Conservation (phyloP, 2,113 vertebrate genomes). For the Limanda limanda region DNA sequence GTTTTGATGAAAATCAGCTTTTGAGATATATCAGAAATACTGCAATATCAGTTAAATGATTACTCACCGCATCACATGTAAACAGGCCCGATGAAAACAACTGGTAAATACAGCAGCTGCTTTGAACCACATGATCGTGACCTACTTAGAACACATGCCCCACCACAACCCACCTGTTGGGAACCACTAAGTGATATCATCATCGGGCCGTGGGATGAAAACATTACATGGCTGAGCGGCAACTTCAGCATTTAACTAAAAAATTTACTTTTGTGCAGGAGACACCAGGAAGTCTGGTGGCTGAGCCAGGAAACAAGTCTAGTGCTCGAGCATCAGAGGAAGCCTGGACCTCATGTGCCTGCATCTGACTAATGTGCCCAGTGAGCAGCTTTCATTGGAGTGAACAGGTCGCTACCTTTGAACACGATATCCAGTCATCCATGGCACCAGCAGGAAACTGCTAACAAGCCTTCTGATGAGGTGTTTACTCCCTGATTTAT, state of each 20-base stretch:
- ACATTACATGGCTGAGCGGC: not conserved
- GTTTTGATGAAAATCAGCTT: not conserved
- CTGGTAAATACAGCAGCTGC: not conserved
- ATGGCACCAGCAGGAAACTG: constrained; percentile 1
- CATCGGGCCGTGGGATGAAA: not conserved
- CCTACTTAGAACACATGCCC: constrained; percentile 4
- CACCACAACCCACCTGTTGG: not conserved
- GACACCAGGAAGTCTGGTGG: not conserved
- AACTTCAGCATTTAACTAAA: not conserved
- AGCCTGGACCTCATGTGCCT: not conserved
- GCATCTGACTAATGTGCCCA: not conserved
- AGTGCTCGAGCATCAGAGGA: not conserved
- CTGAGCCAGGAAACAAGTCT: not conserved
- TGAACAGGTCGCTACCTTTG: constrained; percentile 1
- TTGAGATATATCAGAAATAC: no score
- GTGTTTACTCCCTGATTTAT: constrained; percentile 3
- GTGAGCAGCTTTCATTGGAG: constrained; percentile 4
- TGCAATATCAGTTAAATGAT: no score
- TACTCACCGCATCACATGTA: no score
- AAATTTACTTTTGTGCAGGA: not conserved
- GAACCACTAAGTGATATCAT: constrained; percentile 19
- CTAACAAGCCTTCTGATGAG: not conserved
- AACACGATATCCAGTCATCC: constrained; percentile 4
- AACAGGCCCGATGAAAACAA: not conserved
- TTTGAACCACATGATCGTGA: not conserved